phyloP scores from a whole-genome alignment of 2,113 vertebrate species.

The Peucedramus taeniatus region DNA sequence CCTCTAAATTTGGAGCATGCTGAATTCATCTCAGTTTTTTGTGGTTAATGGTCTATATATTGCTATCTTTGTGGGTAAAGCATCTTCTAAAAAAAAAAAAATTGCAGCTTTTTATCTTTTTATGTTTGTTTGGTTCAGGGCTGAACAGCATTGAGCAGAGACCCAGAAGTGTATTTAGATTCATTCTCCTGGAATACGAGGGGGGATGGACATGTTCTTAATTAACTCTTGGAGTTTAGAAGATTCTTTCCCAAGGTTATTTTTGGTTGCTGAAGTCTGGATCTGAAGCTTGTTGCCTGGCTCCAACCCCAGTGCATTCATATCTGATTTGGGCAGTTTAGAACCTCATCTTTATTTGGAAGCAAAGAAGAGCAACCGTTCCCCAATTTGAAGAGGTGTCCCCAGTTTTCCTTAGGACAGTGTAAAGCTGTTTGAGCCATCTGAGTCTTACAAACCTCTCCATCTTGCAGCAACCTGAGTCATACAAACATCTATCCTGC shows the following conservation, averaged over 20 bases:
- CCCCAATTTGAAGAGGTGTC: background rate
- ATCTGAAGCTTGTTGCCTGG: background rate
- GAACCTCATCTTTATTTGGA: slow-evolving; percentile 4
- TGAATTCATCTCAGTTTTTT: background rate
- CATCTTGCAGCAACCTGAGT: background rate
- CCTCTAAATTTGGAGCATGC: background rate
- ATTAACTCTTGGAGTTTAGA: slow-evolving; percentile 31
- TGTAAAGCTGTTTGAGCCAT: background rate
- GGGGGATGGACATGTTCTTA: slow-evolving; percentile 27
- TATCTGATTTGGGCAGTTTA: background rate
- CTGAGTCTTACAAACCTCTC: background rate
- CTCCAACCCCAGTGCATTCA: background rate
- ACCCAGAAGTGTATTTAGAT: background rate
- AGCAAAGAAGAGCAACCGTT: background rate
- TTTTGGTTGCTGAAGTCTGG: slow-evolving; percentile 44
- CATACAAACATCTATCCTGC: fast-evolving
- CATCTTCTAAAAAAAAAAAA: background rate
- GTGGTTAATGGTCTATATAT: background rate
- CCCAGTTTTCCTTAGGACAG: background rate
- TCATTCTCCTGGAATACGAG: background rate
- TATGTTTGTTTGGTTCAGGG: background rate
- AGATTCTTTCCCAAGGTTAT: slow-evolving; percentile 61
- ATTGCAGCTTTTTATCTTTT: background rate
- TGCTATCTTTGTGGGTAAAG: background rate
- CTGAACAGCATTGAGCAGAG: background rate